These are phyloP conservation scores for Sebastes trivittatus DNA, from an alignment of 2,797 vertebrate genomes.

Conservation along the genomic window DNA sequence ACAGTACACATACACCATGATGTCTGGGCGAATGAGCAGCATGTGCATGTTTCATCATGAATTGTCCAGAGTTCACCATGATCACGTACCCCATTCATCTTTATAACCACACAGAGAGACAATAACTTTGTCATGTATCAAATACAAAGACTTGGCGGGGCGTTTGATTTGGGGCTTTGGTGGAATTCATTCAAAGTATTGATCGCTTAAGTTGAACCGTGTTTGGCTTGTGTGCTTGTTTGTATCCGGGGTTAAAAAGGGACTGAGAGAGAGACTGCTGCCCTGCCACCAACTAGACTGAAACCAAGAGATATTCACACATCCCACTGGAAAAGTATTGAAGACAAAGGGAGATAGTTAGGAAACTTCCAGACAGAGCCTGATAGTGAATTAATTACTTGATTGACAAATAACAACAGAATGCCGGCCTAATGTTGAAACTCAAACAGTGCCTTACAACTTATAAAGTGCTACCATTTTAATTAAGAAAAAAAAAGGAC, in stretches of 20 bases:
- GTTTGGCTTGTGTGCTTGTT: constrained; percentile 31
- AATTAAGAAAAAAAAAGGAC: constrained; percentile 12
- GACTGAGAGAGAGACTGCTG: constrained; percentile 20
- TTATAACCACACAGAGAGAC: not conserved
- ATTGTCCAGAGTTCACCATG: not conserved
- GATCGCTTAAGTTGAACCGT: not conserved
- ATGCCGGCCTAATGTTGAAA: constrained; percentile 29
- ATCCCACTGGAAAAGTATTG: constrained; percentile 11
- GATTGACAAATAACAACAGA: constrained; percentile 7
- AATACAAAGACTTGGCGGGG: not conserved
- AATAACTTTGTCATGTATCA: not conserved
- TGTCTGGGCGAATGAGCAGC: constrained; percentile 4
- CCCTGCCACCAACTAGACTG: constrained; percentile 5
- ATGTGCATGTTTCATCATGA: not conserved
- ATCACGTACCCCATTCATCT: not conserved
- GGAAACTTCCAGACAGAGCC: constrained; percentile 1
- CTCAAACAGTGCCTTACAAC: constrained; percentile 42
- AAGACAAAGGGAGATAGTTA: not conserved
- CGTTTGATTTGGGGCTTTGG: not conserved
- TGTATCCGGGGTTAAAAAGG: not conserved
- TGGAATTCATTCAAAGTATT: not conserved
- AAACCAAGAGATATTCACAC: constrained; percentile 10
- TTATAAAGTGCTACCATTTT: constrained; percentile 67
- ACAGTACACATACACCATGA: constrained; percentile 6
- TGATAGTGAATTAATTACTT: constrained; percentile 18